These are phyloP conservation scores for Panorpa germanica DNA, from an alignment of 2,888 invertebrate genomes.

Conservation along the genomic window DNA sequence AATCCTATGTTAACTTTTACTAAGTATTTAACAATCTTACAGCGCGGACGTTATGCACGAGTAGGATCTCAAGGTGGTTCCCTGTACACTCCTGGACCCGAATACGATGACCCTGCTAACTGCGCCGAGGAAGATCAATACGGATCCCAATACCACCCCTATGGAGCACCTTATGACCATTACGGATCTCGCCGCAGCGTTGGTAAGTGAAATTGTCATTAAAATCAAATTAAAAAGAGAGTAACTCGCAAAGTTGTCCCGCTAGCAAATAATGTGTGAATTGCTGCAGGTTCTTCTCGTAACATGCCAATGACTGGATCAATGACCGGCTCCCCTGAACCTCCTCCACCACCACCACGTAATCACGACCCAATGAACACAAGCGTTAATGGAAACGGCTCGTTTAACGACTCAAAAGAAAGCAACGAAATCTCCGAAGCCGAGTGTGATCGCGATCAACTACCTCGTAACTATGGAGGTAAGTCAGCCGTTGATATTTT, in stretches of 20 bases:
- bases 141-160: slow-evolving; percentile 59
- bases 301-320: slow-evolving; percentile 29
- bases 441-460: slow-evolving; percentile 74
- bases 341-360: slow-evolving; percentile 58
- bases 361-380: slow-evolving; percentile 61
- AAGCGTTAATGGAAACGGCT: slow-evolving; percentile 59
- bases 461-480: slow-evolving; percentile 75
- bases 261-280: too few relatives aligned
- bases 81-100: slow-evolving; percentile 41
- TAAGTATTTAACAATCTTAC: too few relatives aligned
- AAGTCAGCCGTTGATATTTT: too few relatives aligned
- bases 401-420: slow-evolving; percentile 84
- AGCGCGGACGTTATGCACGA: slow-evolving; percentile 52
- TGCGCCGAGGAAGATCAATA: slow-evolving; percentile 86
- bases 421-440: slow-evolving; percentile 89
- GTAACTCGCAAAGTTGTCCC: too few relatives aligned
- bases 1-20: slow-evolving; percentile 4
- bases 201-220: slow-evolving; percentile 39
- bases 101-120: slow-evolving; percentile 86
- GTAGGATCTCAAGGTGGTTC: slow-evolving; percentile 41
- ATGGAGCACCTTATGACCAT: slow-evolving; percentile 77
- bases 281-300: slow-evolving; percentile 24
- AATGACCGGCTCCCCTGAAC: slow-evolving; percentile 37
- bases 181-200: slow-evolving; percentile 76
- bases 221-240: slow-evolving; percentile 10